Conservation (phyloP, 2,888 invertebrate genomes). For the Drosophila birchii region DNA sequence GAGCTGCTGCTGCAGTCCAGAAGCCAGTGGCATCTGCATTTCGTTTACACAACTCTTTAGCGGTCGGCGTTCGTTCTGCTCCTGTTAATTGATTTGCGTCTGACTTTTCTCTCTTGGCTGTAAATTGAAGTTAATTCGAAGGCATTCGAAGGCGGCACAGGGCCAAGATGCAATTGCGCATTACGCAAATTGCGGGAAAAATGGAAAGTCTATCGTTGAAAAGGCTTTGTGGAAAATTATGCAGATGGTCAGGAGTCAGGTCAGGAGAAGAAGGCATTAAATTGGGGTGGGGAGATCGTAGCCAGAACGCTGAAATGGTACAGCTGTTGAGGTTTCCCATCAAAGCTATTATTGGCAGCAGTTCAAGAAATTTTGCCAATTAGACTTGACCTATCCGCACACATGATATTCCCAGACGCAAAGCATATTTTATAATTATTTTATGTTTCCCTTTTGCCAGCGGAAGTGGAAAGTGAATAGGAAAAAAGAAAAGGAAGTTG, state of each 20-base stretch:
- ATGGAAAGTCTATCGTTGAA: constrained; percentile 47
- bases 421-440: constrained; percentile 4
- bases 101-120: constrained; percentile 40
- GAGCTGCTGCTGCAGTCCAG: constrained; percentile 8
- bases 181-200: constrained; percentile 56
- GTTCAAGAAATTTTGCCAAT: constrained; percentile 27
- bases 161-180: constrained; percentile 50
- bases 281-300: background rate
- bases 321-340: constrained; percentile 30
- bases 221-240: constrained; percentile 14
- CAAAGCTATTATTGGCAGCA: constrained; percentile 32
- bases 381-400: constrained; percentile 25
- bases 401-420: constrained; percentile 1
- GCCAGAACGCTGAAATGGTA: constrained; percentile 12
- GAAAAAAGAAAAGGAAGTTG: background rate
- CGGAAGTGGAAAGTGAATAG: constrained; percentile 3
- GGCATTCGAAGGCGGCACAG: constrained; percentile 15
- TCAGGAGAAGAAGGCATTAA: background rate
- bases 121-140: constrained; percentile 75
- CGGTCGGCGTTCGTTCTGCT: constrained; percentile 23
- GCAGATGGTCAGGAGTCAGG: constrained; percentile 29
- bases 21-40: constrained; percentile 60
- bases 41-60: constrained; percentile 70
- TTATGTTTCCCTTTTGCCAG: constrained; percentile 7
- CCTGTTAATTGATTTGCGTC: constrained; percentile 68